A percentile compares a stretch with the other conserved stretches of the same genome.
These are phyloP conservation scores for Hyperopisus bebe DNA, from an alignment of 2,113 vertebrate genomes.

Conservation along the genomic window DNA sequence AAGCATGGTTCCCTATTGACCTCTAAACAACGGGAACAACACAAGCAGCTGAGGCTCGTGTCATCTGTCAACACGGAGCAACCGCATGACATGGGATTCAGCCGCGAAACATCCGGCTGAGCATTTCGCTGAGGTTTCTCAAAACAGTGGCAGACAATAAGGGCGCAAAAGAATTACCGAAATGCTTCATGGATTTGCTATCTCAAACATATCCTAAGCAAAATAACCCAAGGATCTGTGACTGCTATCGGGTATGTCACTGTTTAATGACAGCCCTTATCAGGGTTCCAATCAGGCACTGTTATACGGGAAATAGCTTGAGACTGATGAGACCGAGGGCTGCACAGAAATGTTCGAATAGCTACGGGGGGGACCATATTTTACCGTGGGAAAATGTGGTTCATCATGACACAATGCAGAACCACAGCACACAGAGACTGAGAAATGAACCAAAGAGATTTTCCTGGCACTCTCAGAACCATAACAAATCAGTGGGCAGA, in stretches of 20 bases:
- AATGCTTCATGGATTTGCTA: not conserved
- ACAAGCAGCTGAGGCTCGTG: slow-evolving; percentile 35
- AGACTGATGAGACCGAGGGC: not conserved
- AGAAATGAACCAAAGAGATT: not conserved
- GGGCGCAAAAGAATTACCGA: not conserved
- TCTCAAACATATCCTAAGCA: not conserved
- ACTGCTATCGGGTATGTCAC: not conserved
- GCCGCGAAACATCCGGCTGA: not conserved
- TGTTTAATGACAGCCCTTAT: not conserved
- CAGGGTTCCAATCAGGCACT: not conserved
- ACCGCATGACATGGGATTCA: not conserved
- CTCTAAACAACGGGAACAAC: slow-evolving; percentile 26
- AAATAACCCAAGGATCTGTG: not conserved
- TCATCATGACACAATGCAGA: not conserved
- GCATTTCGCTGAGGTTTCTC: not conserved
- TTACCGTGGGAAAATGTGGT: not conserved
- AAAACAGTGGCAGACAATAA: not conserved
- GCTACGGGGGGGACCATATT: not conserved
- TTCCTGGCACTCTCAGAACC: not conserved
- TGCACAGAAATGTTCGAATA: not conserved
- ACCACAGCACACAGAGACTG: not conserved
- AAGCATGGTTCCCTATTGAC: slow-evolving; percentile 43
- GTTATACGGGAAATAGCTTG: not conserved
- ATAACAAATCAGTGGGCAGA: not conserved
- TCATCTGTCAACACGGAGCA: not conserved